Base-by-base conservation (phyloP, 2,113 vertebrate genomes). In the Neotoma lepida region DNA sequence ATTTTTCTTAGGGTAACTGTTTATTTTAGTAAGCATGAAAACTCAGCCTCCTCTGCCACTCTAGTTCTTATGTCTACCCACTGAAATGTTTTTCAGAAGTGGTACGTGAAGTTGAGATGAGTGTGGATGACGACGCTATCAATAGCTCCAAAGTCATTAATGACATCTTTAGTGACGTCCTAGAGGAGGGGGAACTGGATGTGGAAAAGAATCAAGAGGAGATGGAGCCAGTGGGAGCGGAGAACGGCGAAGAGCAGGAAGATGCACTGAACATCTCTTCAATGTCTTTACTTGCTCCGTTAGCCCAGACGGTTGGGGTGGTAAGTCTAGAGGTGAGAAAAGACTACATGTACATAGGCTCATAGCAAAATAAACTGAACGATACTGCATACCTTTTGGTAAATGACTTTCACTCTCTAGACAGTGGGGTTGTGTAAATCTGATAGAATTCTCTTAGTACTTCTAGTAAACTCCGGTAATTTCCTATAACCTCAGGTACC, bases 221-320 rank as follows among this genome's bases (percentile, higher is more conserved):
- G 61, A 88, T 92, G 90, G 98, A 64, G 95, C 96, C 3, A 24
- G 89, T 97, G 63, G 98, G 97, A 92, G 94, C 81, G 61, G 99
- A 98, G 56, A 98, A 98, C 94, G 98, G 98, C 3, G 98, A 98
- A 14, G 98, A 98, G 24, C 97, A 98, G 49, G 99, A 99, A 95
- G 99, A 99, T 90, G 98, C 98, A 1, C 96, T 99, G 86, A 99
- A 99, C 88, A 99, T 99, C 98, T 99, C 99, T 46, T 99, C 99
- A 0, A 99, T 99, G 99, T 99, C 99, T 70, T 97, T 99, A n/a
- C 98, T 99, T 64, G 96, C 98, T n/a, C 99, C 99, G 0, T 96
- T 99, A 78, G 98, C 98, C n/a, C 99, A 99, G 97, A 99, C 99
- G 0, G 99, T 99, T 93, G 99, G 98, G n/a, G 98, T 98, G 81